Conservation (phyloP, 2,888 invertebrate species). For the Philonicus albiceps region DNA sequence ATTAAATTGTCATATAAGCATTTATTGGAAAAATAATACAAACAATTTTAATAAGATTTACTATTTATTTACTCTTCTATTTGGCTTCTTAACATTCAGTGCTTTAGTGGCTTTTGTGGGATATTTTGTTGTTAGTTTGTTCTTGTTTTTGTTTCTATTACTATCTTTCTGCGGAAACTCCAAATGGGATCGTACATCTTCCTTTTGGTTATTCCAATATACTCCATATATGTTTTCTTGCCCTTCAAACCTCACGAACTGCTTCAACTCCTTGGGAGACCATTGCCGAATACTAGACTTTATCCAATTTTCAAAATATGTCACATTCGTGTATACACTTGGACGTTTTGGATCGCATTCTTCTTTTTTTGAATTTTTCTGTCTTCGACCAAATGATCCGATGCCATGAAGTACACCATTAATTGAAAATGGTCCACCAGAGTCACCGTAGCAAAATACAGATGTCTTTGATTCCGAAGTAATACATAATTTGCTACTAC, state of each 20-base stretch:
- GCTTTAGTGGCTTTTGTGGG: neutral
- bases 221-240: neutral
- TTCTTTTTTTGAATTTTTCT: neutral
- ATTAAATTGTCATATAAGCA: no score
- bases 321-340: neutral
- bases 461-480: neutral
- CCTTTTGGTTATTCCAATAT: neutral
- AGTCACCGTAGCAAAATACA: neutral
- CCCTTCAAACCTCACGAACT: neutral
- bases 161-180: neutral
- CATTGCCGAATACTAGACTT: neutral
- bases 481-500: neutral
- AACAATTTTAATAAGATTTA: neutral
- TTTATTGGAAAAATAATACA: no score
- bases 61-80: neutral
- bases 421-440: neutral
- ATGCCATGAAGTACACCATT: neutral
- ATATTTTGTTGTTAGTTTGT: neutral
- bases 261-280: neutral
- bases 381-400: neutral
- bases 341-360: neutral
- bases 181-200: neutral
- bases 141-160: neutral
- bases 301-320: neutral
- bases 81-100: neutral